Evolutionary conservation across 92 coral and sea anemone species (phyloP).

Genomic region (Actinostola sp.): DNA sequence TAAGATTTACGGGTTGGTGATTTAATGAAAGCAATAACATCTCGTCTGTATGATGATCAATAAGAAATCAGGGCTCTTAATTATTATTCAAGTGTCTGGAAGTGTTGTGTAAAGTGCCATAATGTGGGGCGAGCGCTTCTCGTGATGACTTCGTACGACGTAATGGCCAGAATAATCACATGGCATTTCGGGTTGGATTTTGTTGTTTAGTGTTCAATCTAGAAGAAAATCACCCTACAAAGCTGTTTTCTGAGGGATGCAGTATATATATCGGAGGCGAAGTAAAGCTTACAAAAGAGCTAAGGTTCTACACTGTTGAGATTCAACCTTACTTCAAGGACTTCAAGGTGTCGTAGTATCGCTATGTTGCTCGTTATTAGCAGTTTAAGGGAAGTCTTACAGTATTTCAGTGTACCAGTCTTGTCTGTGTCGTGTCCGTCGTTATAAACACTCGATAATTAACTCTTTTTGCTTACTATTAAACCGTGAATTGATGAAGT

Average conservation of each 20-base stretch:
- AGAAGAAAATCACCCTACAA: no score
- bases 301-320: no score
- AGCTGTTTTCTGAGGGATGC: no score
- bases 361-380: no score
- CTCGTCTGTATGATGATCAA: constrained; percentile 31
- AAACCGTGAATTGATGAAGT: constrained; percentile 31
- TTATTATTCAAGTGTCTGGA: constrained; percentile 34
- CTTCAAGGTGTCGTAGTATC: no score
- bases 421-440: constrained; percentile 22
- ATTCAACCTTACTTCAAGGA: no score
- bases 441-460: constrained; percentile 20
- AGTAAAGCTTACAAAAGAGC: no score
- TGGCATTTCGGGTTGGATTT: not conserved
- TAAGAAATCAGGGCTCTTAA: constrained; percentile 24
- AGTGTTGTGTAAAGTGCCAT: not conserved
- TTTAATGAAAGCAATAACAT: constrained; percentile 42
- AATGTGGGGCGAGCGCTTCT: no score
- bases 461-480: constrained; percentile 15
- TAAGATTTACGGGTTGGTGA: constrained; percentile 45
- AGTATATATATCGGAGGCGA: no score
- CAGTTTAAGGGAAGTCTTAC: no score
- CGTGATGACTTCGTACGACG: no score
- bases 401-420: constrained; percentile 6
- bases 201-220: no score
- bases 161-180: not conserved